Conservation (phyloP, 2,888 invertebrate species). For the Diploptera punctata region DNA sequence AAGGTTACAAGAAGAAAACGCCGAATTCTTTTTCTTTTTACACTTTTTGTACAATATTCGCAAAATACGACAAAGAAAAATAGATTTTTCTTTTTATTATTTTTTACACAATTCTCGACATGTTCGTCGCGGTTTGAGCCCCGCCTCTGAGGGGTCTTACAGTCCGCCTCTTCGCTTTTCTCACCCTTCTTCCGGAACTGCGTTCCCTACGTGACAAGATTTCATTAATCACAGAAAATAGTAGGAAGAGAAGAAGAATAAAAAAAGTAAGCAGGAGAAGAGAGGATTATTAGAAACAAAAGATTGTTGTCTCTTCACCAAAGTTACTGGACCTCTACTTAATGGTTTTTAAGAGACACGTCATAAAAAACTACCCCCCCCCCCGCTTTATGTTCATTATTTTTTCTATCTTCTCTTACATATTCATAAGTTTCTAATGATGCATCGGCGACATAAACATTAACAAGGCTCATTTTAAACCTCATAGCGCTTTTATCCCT, state of each 20-base stretch:
- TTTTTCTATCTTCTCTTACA: constrained; percentile 22
- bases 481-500: neutral
- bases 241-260: constrained; percentile 1
- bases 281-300: constrained; percentile 33
- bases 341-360: constrained; percentile 21
- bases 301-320: constrained; percentile 4
- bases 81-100: neutral
- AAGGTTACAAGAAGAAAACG: no score
- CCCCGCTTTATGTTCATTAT: neutral
- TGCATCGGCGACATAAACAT: constrained; percentile 21
- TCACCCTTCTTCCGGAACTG: constrained; percentile 29
- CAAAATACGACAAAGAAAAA: no score
- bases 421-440: constrained; percentile 33
- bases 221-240: constrained; percentile 5
- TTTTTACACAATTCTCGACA: neutral
- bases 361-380: constrained; percentile 13
- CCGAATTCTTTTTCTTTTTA: no score
- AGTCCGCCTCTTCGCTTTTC: neutral
- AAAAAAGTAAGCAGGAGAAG: neutral
- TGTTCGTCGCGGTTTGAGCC: constrained; percentile 9
- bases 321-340: constrained; percentile 23
- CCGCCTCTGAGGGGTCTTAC: neutral
- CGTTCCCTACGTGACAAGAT: constrained; percentile 31
- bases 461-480: constrained; percentile 24
- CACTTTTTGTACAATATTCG: no score